Conservation (phyloP, 2,113 vertebrate species). For the Lanius ludovicianus region DNA sequence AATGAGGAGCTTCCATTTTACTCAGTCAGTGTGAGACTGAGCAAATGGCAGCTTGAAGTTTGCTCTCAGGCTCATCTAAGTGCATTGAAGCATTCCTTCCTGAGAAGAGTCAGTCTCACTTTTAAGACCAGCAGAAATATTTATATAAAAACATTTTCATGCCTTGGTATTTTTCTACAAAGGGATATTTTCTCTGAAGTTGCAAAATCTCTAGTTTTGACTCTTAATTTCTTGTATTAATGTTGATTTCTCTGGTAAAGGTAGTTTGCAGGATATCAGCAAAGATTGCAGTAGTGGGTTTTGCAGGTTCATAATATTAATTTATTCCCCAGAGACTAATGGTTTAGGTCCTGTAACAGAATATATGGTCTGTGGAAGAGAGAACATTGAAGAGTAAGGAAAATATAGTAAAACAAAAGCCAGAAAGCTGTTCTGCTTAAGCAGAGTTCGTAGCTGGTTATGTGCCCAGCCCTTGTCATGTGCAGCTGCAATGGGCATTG, state of each 20-base stretch:
- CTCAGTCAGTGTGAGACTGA: neutral
- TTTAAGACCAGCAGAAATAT: neutral
- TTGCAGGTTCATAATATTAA: neutral
- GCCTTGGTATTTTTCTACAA: neutral
- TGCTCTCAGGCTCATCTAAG: neutral
- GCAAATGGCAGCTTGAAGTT: neutral
- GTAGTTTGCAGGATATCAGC: neutral
- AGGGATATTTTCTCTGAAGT: neutral
- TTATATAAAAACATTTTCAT: neutral
- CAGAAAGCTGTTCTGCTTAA: neutral
- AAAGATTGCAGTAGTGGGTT: neutral
- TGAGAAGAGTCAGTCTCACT: neutral
- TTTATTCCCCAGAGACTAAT: neutral
- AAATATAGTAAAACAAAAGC: neutral
- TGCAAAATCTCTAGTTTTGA: neutral
- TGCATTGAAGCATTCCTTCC: neutral
- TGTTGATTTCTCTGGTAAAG: neutral
- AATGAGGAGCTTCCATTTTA: neutral
- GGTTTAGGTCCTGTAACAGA: neutral
- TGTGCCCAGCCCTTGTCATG: neutral
- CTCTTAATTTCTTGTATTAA: neutral
- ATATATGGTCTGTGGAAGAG: neutral
- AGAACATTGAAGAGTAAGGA: neutral
- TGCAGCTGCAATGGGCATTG: neutral
- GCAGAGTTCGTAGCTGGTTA: neutral